Evolutionary conservation across 2,888 invertebrate genomes (phyloP).

Genomic region (Mythimna vitellina): DNA sequence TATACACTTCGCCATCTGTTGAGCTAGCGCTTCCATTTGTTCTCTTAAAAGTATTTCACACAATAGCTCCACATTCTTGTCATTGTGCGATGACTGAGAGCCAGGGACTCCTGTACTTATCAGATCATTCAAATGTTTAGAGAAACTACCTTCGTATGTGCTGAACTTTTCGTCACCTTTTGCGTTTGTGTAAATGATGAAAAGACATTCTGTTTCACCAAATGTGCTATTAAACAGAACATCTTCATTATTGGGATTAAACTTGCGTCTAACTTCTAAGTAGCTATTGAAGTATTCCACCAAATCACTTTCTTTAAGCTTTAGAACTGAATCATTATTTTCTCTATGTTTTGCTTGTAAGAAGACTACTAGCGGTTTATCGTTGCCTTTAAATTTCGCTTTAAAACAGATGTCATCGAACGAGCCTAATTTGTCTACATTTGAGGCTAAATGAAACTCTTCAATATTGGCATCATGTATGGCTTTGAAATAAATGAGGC

Average conservation of each 20-base stretch:
- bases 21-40: conserved; percentile 30
- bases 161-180: conserved; percentile 14
- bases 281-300: neutral
- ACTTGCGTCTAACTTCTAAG: conserved; percentile 1
- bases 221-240: conserved; percentile 23
- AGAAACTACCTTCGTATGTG: neutral
- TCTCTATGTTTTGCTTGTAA: conserved; percentile 26
- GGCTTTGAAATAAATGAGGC: conserved; percentile 49
- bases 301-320: neutral
- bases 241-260: conserved; percentile 10
- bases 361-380: conserved; percentile 15
- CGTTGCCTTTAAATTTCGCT: neutral
- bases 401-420: conserved; percentile 57
- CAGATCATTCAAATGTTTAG: conserved; percentile 29
- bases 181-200: conserved; percentile 53
- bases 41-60: conserved; percentile 19
- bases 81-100: neutral
- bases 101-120: conserved; percentile 44
- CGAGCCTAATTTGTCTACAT: conserved; percentile 49
- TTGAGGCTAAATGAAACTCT: conserved; percentile 54
- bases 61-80: conserved; percentile 16
- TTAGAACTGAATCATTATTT: conserved; percentile 6
- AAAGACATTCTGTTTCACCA: conserved; percentile 34
- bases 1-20: conserved; percentile 2
- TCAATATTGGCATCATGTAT: conserved; percentile 26